Evolutionary conservation across 2,113 vertebrate species (phyloP), one percentile per base, ranked within the genome.

Genomic region (Chlorodrepanis virens): DNA sequence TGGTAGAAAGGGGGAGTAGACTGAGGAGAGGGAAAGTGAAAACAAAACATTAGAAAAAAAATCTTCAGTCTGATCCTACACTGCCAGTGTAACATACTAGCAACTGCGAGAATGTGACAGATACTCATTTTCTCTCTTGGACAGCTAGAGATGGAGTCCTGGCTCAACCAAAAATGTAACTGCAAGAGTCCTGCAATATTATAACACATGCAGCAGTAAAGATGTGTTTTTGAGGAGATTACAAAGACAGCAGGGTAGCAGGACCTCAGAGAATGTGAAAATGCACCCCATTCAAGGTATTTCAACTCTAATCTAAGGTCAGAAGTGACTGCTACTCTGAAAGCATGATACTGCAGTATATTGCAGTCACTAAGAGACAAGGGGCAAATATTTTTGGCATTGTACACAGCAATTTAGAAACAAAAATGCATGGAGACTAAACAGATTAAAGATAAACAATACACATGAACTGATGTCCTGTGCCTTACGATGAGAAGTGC

Each of bases 1-100:
- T 93, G 95, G 96, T 99, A 99, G 94, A 94, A 78, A 13, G 99
- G 97, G 11, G 99, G 99, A 15, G 97, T 98, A 75, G 99, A 96
- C 99, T 99, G 88, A 68, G 63, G 25, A 63, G 63, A 40, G 45
- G 80, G 12, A 72, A 84, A 69, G 24, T 20, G 20, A 89, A 90
- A 86, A 86, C 10, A 77, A 74, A 78, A 44, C 44, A 49, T 97
- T 78, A 97, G 79, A 54, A 65, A 85, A 29, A 29, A 49, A 29
- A 18, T 39, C 67, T 83, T 52, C 33, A 11, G 14, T 21, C 8
- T 12, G 13, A 31, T 33, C 40, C 23, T 25, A 44, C 29, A 40
- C 28, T 50, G 42, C 33, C 29, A 91, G 20, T 11, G 9, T 20
- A 91, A 71, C 29, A 82, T 4, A 70, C 8, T n/a, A 81, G 39